phyloP scores from a whole-genome alignment of 2,888 invertebrate genomes.

The Nephrotoma flavescens region DNA sequence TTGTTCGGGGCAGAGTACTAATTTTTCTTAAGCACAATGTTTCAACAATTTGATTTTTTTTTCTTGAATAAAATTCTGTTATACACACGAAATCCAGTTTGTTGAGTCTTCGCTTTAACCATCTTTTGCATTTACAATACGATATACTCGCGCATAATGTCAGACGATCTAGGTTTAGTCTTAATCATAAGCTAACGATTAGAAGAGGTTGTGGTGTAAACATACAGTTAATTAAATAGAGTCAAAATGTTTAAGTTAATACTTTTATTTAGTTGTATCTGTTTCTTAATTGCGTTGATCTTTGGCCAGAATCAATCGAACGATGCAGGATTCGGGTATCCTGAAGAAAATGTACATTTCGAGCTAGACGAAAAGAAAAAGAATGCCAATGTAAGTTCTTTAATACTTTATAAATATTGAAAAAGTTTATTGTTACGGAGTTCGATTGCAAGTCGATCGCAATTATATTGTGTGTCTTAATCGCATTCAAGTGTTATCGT shows the following conservation, averaged over 20 bases:
- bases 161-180: background rate
- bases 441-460: background rate
- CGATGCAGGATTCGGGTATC: conserved; percentile 14
- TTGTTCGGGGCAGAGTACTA: background rate
- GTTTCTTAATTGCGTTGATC: background rate
- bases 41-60: background rate
- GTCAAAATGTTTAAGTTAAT: background rate
- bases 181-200: background rate
- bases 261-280: background rate
- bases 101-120: background rate
- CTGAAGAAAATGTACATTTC: conserved; percentile 16
- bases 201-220: background rate
- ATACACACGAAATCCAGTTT: background rate
- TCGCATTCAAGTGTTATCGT: background rate
- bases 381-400: conserved; percentile 22
- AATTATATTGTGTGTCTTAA: background rate
- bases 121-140: background rate
- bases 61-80: background rate
- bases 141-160: background rate
- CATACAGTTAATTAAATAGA: background rate
- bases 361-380: conserved; percentile 21
- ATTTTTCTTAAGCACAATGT: background rate
- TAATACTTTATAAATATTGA: background rate
- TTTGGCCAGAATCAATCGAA: background rate
- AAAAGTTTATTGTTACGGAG: background rate